These are phyloP conservation scores for Volucella inanis DNA, from an alignment of 2,888 invertebrate species.

Conservation along the genomic window DNA sequence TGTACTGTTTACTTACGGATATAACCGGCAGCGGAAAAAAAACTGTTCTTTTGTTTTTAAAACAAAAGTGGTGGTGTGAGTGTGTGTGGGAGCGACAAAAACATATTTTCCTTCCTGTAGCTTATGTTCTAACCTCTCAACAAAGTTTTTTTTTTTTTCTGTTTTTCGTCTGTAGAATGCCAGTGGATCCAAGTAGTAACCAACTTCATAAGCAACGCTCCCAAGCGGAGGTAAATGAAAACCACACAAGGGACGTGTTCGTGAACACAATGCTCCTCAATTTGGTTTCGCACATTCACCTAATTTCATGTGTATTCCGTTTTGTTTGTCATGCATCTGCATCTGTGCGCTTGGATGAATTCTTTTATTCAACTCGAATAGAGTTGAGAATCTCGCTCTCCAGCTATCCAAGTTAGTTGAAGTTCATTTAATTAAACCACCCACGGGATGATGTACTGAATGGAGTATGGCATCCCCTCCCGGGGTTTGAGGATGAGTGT, in stretches of 20 bases:
- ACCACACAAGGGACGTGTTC: conserved; percentile 48
- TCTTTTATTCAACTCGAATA: not conserved
- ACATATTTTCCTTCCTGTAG: not conserved
- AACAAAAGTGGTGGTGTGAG: too few species aligned
- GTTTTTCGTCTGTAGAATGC: too few species aligned
- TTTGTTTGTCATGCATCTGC: conserved; percentile 25
- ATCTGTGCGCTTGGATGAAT: conserved; percentile 22
- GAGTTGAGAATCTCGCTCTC: conserved; percentile 11
- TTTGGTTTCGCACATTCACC: conserved; percentile 70
- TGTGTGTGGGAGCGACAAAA: not conserved
- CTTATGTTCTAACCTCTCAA: not conserved
- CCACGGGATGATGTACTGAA: conserved; percentile 45
- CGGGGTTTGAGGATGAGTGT: too few species aligned
- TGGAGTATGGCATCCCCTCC: too few species aligned
- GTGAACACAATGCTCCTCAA: conserved; percentile 65
- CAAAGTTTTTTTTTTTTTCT: not conserved
- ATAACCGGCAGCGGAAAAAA: not conserved
- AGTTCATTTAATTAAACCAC: conserved; percentile 72
- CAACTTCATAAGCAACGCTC: too few species aligned
- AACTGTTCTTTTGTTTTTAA: too few species aligned
- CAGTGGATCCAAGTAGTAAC: too few species aligned
- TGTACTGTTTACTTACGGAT: not conserved
- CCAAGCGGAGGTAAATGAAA: conserved; percentile 16
- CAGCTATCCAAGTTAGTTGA: conserved; percentile 51
- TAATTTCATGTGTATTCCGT: conserved; percentile 56